Evolutionary conservation across 2,888 invertebrate species (phyloP), one percentile per base, ranked within the genome.

Genomic region (Opisthograptis luteolata): DNA sequence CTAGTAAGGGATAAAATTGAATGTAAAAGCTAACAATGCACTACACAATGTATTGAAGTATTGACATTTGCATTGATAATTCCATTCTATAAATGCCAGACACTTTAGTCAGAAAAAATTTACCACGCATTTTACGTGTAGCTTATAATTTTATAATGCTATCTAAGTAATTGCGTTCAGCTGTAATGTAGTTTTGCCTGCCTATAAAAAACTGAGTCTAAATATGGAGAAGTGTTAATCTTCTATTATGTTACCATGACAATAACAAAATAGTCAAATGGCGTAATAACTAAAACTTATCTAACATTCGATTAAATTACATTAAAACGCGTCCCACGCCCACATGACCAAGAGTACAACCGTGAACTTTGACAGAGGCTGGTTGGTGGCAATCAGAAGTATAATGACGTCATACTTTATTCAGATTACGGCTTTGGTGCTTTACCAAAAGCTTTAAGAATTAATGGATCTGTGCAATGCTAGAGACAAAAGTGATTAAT

Each of bases 291-390:
- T 19, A 35, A 12, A 53, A 39, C 31, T 35, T n/a, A 17, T 46
- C 34, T 39, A 36, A 41, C 27, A 55, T 55, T 51, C 51, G 44
- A 56, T 52, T 49, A 39, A 35, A 39, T n/a, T n/a, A n/a, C n/a
- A 37, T 24, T 37, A 41, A 28, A 27, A 41, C 44, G 32, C 3
- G 17, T 59, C 53, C 15, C 53, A 57, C 58, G 49, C 59, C 55
- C 51, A 57, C 50, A 13, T 4, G 10, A 7, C 10, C 13, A 14
- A 28, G 17, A 36, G 12, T 7, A 20, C 20, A 34, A 34, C 34
- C 34, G 34, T 62, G 58, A 61, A 56, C 61, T 61, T 61, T 56
- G 60, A 58, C 60, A 54, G 9, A 24, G 46, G 14, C 48, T 15
- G 28, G 14, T 45, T 15, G 28, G 32, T 14, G 42, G 30, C 35